These are phyloP conservation scores for Ceratotherium simum DNA, from an alignment of 2,113 vertebrate species.

Conservation along the genomic window DNA sequence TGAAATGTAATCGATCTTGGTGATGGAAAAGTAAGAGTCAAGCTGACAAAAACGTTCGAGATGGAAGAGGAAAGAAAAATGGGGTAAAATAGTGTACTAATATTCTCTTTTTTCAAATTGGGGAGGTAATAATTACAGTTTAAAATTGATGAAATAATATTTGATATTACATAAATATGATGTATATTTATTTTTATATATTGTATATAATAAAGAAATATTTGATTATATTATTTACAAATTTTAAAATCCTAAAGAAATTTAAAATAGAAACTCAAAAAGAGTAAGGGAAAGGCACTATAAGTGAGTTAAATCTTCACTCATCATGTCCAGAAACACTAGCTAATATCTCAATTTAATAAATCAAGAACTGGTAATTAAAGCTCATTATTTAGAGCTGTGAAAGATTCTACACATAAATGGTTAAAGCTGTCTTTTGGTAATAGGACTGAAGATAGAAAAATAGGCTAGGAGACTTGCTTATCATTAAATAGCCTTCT, in stretches of 20 bases:
- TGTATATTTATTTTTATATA: neutral
- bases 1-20: neutral
- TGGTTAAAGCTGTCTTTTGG: neutral
- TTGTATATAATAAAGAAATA: neutral
- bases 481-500: constrained; percentile 29
- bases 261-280: neutral
- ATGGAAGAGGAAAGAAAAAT: neutral
- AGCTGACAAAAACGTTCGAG: neutral
- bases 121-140: neutral
- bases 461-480: neutral
- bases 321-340: neutral
- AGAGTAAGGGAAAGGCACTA: neutral
- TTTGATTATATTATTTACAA: neutral
- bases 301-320: neutral
- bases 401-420: neutral
- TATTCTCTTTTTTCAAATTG: neutral
- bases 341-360: neutral
- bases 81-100: neutral
- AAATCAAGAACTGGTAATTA: neutral
- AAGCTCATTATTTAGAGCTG: neutral
- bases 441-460: neutral
- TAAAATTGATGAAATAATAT: constrained; percentile 14
- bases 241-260: neutral
- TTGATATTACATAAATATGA: neutral
- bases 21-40: neutral